Evolutionary conservation across 2,888 invertebrate species (phyloP), one percentile per base, ranked within the genome.

Genomic region (Xanthia togata): DNA sequence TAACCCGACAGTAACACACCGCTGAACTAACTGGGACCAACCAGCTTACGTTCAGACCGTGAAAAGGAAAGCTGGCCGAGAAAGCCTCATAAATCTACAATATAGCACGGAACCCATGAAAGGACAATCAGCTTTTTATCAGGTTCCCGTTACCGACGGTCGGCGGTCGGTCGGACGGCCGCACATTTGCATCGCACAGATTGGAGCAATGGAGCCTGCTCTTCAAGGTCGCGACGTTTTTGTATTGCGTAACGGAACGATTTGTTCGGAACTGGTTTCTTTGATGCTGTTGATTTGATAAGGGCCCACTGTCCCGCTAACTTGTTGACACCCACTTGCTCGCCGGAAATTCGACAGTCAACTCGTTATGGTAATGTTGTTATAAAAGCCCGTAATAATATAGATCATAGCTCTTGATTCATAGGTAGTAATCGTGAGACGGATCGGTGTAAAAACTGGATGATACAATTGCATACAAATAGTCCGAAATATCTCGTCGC

Each of bases 71-170:
- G 88, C 85, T 81, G 78, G 60, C 67, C 73, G 84, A 82, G 86
- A 86, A 85, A 88, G 84, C 74, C 64, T 72, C 79, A 87, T 88
- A 88, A 89, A 88, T 89, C 84, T 75, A 63, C 68, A 77, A 81
- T 84, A 87, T 82, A 87, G 79, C 80, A 82, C 83, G 75, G 73
- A 74, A 70, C 74, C 88, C 87, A 74, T 81, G 85, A 87, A 91
- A 91, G 89, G 91, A 89, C 83, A 89, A 80, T 83, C 88, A 62
- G 82, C 87, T 90, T 91, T 90, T 92, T 91, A 85, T 87, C 67
- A 53, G 68, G 78, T 75, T 79, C 87, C 90, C 90, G 91, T 90
- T 90, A 88, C 67, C 68, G 55, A 20, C 64, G 65, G 70, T 74
- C 72, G 76, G 62, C 86, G 85, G 83, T 75, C 73, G 78, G 38